Evolutionary conservation across 1,140 invertebrate genomes (phyloP), one percentile per base, ranked within the genome.

Genomic region (Muscidifurax raptorellus): DNA sequence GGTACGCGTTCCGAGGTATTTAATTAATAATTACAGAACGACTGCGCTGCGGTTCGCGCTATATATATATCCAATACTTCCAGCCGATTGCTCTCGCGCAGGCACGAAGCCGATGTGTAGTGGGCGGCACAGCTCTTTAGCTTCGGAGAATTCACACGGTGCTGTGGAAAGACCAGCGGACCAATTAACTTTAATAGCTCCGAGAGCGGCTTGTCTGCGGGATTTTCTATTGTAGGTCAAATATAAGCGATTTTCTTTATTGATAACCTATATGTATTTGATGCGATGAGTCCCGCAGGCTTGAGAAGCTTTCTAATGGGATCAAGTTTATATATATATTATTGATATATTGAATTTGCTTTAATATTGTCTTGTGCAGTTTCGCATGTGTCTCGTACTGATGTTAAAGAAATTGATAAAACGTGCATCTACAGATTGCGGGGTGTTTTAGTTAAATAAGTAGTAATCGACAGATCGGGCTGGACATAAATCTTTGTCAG

Each of bases 21-120:
- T 80, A 80, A 80, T 80, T 80, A 80, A 80, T 80, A 80, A 80
- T 80, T 71, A 47, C 32, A 44, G 25, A 80, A 80, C 64, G 64
- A 67, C 28, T 27, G 36, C 22, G 9, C n/a, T 10, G 59, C 36
- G 15, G 66, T 13, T 67, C 27, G 5, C 4, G 13, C 40, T 47
- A 0, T 40, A 30, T 30, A 30, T 78, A 78, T 18, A 32, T 67
- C 32, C 77, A 79, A 79, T 80, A 71, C 79, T 80, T 80, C 67
- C 79, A 32, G 15, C 32, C 79, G 66, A 80, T 80, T 52, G 66
- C 36, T 0, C 79, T 25, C 2, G 59, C 4, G 13, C 67, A 59
- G 52, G 52, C n/a, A 59, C 52, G 52, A 59, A 59, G 52, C 52
- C 52, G 52, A 22, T 18, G 27, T 71, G 67, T n/a, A 22, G 64